phyloP scores from a whole-genome alignment of 1,140 invertebrate genomes.

The Leptonema lineaticorne region DNA sequence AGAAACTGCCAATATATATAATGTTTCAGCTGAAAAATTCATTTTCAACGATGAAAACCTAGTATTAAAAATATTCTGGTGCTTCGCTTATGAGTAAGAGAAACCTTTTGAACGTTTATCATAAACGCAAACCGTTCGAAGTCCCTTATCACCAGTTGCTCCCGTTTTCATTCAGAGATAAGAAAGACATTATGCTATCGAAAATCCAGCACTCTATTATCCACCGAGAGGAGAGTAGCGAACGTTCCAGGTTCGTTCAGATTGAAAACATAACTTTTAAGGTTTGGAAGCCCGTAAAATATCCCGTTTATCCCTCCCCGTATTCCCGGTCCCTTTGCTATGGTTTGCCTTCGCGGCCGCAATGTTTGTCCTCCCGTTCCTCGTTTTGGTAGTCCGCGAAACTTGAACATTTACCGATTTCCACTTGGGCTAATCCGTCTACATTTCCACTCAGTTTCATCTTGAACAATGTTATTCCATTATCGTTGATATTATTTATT shows the following conservation, averaged over 20 bases:
- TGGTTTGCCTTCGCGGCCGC: too few species aligned
- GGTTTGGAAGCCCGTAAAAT: conserved; percentile 2
- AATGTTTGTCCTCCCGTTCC: too few species aligned
- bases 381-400: neutral
- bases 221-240: neutral
- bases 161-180: neutral
- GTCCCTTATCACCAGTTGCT: neutral
- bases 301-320: too few species aligned
- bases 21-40: too few species aligned
- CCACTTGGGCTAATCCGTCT: conserved; percentile 9
- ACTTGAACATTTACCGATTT: conserved; percentile 3
- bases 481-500: neutral
- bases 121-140: neutral
- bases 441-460: conserved; percentile 4
- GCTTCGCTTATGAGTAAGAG: too few species aligned
- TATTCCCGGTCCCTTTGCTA: too few species aligned
- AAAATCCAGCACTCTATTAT: neutral
- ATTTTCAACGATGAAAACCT: too few species aligned
- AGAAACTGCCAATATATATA: too few species aligned
- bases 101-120: conserved; percentile 5
- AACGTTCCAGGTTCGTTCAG: neutral
- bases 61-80: too few species aligned
- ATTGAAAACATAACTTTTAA: conserved; percentile 15
- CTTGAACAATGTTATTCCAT: conserved; percentile 4
- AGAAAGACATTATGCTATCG: neutral